Conservation (phyloP, 2,113 vertebrate species). For the Hippocampus guttulatus region DNA sequence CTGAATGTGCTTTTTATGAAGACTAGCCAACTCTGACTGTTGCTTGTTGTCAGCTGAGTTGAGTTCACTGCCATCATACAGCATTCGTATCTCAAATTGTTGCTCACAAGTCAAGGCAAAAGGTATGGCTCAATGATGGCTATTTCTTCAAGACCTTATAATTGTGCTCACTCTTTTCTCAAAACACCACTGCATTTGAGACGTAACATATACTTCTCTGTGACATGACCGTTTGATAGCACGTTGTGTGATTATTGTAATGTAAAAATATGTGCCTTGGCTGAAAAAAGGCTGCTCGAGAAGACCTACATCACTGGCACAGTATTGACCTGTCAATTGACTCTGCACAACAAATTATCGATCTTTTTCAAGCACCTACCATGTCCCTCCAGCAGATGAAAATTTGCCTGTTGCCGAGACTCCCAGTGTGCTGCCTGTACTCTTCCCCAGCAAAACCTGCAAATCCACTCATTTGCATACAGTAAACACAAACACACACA, state of each 20-base stretch:
- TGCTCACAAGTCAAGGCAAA: too few relatives aligned
- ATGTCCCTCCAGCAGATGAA: constrained; percentile 10
- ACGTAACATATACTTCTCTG: too few relatives aligned
- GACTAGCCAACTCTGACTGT: not conserved
- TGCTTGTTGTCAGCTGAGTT: not conserved
- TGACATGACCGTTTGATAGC: too few relatives aligned
- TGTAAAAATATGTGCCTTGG: too few relatives aligned
- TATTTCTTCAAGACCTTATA: too few relatives aligned
- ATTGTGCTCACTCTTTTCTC: too few relatives aligned
- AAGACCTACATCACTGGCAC: constrained; percentile 41
- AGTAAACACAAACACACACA: constrained; percentile 20
- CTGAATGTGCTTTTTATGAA: too few relatives aligned
- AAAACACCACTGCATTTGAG: too few relatives aligned
- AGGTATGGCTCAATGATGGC: too few relatives aligned
- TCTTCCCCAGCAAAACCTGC: not conserved
- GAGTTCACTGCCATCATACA: too few relatives aligned
- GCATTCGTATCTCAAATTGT: too few relatives aligned
- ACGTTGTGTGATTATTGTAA: too few relatives aligned
- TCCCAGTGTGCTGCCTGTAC: constrained; percentile 24
- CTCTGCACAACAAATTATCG: constrained; percentile 41
- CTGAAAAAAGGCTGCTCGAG: constrained; percentile 4
- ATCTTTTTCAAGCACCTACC: constrained; percentile 32
- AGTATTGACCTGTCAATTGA: constrained; percentile 48
- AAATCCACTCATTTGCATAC: constrained; percentile 8
- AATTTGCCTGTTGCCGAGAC: constrained; percentile 12